Evolutionary conservation across 1,140 invertebrate species (phyloP).

Genomic region (Diabrotica virgifera): DNA sequence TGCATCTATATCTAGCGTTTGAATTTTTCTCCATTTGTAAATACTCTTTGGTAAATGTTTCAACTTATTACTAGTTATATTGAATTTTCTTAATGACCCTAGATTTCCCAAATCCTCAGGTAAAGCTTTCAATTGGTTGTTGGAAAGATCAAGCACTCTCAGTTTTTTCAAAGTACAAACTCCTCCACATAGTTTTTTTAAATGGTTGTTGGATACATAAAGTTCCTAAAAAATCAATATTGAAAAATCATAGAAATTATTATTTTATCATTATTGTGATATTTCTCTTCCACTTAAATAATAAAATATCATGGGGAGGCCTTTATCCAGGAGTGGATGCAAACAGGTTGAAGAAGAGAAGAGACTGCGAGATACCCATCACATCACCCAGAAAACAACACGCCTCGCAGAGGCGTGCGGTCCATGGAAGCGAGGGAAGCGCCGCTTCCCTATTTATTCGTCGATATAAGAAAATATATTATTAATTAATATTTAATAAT

Average conservation of each 20-base stretch:
- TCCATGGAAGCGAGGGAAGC: no score
- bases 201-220: conserved; percentile 62
- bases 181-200: conserved; percentile 64
- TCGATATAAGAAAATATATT: no score
- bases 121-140: conserved; percentile 66
- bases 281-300: not conserved
- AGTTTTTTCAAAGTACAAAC: conserved; percentile 62
- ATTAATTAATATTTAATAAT: no score
- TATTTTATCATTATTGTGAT: not conserved
- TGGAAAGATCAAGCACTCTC: conserved; percentile 65
- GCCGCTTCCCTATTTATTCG: no score
- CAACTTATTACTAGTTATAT: conserved; percentile 59
- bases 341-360: no score
- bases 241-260: conserved; percentile 7
- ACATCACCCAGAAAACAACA: no score
- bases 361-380: no score
- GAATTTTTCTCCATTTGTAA: conserved; percentile 57
- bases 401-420: no score
- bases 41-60: conserved; percentile 60
- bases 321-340: no score
- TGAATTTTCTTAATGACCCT: conserved; percentile 55
- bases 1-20: conserved; percentile 58
- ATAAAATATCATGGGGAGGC: no score
- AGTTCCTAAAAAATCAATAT: conserved; percentile 55
- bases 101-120: conserved; percentile 64